These are phyloP conservation scores for Vireo griseus DNA, from an alignment of 2,797 vertebrate genomes.

Conservation along the genomic window DNA sequence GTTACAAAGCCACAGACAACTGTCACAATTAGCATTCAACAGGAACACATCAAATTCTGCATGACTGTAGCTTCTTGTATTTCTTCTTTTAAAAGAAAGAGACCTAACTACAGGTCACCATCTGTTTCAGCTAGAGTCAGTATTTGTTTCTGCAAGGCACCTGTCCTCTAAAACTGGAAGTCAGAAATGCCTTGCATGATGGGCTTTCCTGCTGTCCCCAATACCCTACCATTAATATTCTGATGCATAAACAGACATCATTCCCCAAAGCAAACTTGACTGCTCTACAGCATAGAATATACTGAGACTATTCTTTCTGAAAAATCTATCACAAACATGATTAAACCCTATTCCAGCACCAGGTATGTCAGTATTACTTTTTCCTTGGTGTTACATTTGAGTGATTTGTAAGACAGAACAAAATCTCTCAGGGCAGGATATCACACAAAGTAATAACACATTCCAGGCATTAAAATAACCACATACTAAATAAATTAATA, in stretches of 20 bases:
- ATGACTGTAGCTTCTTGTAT: neutral
- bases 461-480: neutral
- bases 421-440: neutral
- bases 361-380: neutral
- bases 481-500: neutral
- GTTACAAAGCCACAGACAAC: constrained; percentile 33
- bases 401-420: neutral
- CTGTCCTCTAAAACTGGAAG: neutral
- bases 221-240: neutral
- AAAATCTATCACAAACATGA: neutral
- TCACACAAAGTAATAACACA: neutral
- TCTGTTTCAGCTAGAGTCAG: neutral
- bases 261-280: neutral
- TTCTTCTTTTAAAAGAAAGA: constrained; percentile 1
- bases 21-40: constrained; percentile 53
- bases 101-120: neutral
- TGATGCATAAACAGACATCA: neutral
- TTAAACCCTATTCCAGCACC: neutral
- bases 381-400: neutral
- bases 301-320: neutral
- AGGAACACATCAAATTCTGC: neutral
- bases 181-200: neutral
- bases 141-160: neutral
- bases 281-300: neutral
- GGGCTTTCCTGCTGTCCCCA: neutral